These are phyloP conservation scores for Cyprinodon diabolis DNA, from an alignment of 2,797 vertebrate species.

Conservation along the genomic window DNA sequence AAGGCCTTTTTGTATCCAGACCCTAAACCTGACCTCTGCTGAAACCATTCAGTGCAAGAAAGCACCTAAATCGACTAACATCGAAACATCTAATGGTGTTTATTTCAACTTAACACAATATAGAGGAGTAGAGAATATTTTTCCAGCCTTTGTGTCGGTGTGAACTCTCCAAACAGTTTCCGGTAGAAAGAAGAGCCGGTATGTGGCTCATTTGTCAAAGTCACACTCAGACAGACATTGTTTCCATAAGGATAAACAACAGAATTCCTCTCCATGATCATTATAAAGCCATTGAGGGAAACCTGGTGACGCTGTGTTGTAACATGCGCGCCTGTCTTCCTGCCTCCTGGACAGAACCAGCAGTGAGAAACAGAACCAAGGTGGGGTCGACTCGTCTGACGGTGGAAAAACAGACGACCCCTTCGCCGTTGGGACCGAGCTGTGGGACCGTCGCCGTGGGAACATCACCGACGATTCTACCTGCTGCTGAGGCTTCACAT, in stretches of 20 bases:
- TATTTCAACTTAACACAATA: neutral
- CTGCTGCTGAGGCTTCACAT: constrained; percentile 1
- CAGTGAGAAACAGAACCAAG: constrained; percentile 57
- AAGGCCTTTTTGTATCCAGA: too few relatives aligned
- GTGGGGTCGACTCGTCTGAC: constrained; percentile 50
- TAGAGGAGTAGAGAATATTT: neutral
- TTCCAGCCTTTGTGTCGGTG: neutral
- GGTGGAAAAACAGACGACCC: constrained; percentile 59
- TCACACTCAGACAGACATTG: constrained; percentile 48
- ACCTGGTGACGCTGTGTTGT: constrained; percentile 52
- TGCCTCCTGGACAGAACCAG: constrained; percentile 40
- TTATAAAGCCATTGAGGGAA: constrained; percentile 70
- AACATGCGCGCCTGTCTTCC: constrained; percentile 69
- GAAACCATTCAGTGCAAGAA: too few relatives aligned
- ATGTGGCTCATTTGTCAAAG: constrained; percentile 48
- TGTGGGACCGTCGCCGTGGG: neutral
- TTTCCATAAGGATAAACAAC: constrained; percentile 69
- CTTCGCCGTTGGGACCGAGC: constrained; percentile 15
- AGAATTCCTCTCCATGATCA: constrained; percentile 55
- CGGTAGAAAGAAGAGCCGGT: constrained; percentile 1
- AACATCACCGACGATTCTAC: neutral
- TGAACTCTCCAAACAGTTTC: constrained; percentile 36
- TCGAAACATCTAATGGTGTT: neutral
- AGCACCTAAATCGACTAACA: too few relatives aligned
- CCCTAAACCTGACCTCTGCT: too few relatives aligned